A percentile compares a stretch with the other conserved stretches of the same genome.
Conservation (phyloP, 2,888 invertebrate genomes). For the Phasia obesa region DNA sequence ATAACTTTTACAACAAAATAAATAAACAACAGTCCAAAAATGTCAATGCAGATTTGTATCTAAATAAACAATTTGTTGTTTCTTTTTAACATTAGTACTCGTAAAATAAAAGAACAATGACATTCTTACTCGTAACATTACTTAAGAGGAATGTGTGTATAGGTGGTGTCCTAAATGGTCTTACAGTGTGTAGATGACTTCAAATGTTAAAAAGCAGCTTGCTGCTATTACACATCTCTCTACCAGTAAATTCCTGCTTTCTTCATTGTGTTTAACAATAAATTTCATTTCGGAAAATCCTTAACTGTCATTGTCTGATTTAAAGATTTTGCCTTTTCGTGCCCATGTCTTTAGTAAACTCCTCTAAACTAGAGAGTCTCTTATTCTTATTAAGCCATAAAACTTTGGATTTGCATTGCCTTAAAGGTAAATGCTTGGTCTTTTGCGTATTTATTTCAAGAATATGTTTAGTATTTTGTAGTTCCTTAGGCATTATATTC, state of each 20-base stretch:
- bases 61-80: slow-evolving; percentile 59
- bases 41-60: slow-evolving; percentile 81
- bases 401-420: slow-evolving; percentile 64
- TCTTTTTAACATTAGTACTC: slow-evolving; percentile 30
- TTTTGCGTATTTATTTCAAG: slow-evolving; percentile 64
- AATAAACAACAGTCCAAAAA: slow-evolving; percentile 70
- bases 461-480: slow-evolving; percentile 72
- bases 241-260: not conserved
- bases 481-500: slow-evolving; percentile 76
- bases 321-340: slow-evolving; percentile 77
- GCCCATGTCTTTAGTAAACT: slow-evolving; percentile 38
- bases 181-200: not conserved
- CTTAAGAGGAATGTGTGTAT: not conserved
- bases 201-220: slow-evolving; percentile 20
- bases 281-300: slow-evolving; percentile 79
- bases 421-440: slow-evolving; percentile 76
- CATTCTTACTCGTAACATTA: slow-evolving; percentile 25
- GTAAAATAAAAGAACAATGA: slow-evolving; percentile 34
- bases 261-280: slow-evolving; percentile 76
- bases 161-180: not conserved
- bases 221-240: slow-evolving; percentile 1
- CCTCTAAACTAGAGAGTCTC: slow-evolving; percentile 12
- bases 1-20: slow-evolving; percentile 16
- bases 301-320: slow-evolving; percentile 81
- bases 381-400: slow-evolving; percentile 54